Evolutionary conservation across 2,888 invertebrate genomes (phyloP).

Genomic region (Eilema griseolum): DNA sequence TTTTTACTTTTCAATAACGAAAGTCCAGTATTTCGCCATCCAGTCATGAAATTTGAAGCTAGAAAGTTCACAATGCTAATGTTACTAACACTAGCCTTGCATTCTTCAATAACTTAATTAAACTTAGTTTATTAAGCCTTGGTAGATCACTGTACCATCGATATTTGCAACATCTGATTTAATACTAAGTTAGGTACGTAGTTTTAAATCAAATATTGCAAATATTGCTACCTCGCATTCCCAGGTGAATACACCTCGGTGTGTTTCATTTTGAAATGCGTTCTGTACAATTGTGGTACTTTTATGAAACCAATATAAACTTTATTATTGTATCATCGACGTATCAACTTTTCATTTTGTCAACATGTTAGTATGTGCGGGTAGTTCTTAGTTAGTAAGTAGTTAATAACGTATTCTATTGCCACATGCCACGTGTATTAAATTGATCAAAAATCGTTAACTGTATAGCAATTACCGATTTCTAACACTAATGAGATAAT

Average conservation of each 20-base stretch:
- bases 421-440: too few species aligned
- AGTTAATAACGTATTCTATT: too few species aligned
- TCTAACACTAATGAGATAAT: not conserved
- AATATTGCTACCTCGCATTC: conserved; percentile 69
- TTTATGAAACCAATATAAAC: conserved; percentile 67
- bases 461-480: not conserved
- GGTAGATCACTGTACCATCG: conserved; percentile 43
- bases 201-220: conserved; percentile 79
- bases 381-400: too few species aligned
- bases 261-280: conserved; percentile 74
- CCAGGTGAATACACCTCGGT: conserved; percentile 66
- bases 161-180: conserved; percentile 42
- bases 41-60: not conserved
- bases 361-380: not conserved
- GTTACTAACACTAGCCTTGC: not conserved
- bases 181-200: conserved; percentile 58
- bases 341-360: conserved; percentile 24
- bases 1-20: not conserved
- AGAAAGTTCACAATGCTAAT: not conserved
- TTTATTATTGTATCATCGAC: conserved; percentile 56
- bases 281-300: conserved; percentile 57
- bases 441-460: too few species aligned
- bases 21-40: too few species aligned
- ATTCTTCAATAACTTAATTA: not conserved
- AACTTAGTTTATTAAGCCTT: conserved; percentile 32